phyloP scores from a whole-genome alignment of 2,888 invertebrate genomes.

The Dicyrtomina minuta region DNA sequence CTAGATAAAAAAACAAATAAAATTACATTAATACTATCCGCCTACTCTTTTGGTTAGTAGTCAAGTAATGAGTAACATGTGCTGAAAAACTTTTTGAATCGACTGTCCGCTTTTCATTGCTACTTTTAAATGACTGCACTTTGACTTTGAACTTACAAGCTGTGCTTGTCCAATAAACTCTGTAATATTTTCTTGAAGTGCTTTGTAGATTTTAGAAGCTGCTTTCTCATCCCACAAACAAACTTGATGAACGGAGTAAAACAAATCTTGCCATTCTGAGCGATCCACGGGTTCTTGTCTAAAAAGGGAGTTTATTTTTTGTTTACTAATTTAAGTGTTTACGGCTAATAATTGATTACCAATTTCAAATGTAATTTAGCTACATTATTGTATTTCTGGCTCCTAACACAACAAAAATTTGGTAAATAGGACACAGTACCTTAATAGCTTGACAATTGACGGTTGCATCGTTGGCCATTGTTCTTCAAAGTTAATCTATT shows the following conservation, averaged over 20 bases:
- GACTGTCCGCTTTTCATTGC: no score
- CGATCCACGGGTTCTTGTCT: conserved; percentile 92
- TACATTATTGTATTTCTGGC: no score
- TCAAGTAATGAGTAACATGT: background rate
- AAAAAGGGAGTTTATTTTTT: no score
- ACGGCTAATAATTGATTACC: no score
- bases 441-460: conserved; percentile 86
- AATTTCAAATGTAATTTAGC: no score
- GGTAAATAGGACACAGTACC: no score
- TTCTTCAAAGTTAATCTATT: conserved; percentile 85
- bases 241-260: conserved; percentile 92
- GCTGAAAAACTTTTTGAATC: background rate
- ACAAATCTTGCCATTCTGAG: conserved; percentile 96
- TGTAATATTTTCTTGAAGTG: conserved; percentile 86
- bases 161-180: conserved; percentile 87
- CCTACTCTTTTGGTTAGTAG: background rate
- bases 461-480: conserved; percentile 96
- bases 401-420: no score
- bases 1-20: conserved; percentile 55
- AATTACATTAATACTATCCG: background rate
- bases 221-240: conserved; percentile 98
- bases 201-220: conserved; percentile 78
- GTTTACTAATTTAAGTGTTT: no score
- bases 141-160: conserved; percentile 36
- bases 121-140: no score